Base-by-base conservation (phyloP, 1,140 invertebrate genomes). In the Lasaia peninsularis region DNA sequence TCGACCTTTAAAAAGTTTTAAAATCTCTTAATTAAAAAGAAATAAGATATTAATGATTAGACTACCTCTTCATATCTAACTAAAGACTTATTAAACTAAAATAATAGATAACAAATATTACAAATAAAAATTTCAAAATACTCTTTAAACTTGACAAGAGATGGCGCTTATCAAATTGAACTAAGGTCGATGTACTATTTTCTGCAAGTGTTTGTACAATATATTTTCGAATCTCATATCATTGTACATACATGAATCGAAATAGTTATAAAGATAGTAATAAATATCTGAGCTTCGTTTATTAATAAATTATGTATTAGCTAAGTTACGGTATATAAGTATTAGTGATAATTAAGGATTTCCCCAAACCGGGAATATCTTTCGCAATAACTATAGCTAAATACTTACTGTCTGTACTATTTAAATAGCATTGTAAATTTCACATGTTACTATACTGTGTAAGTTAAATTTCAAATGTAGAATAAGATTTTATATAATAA, bases 401-500 rank as follows among this genome's bases (percentile, higher is more conserved):
- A 78, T 87, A 84, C 81, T 81, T 82, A 85, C 72, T 85, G 75
- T 82, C 79, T 86, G 71, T 84, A 87, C 75, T 88, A 80, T 80
- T 79, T 69, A 63, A 76, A 78, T 88, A 80, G 82, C 67, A 80
- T 74, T 88, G 82, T 86, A 86, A 76, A 86, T 88, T 86, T 80
- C 80, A 86, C 78, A 87, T 85, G 85, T 88, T 86, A 86, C 75
- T 88, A 78, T 78, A 80, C 63, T 80, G 60, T 78, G 61, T 87
- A 85, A 85, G 82, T 82, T 85, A 79, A 79, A 80, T 72, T 85
- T 85, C 80, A 81, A 73, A 81, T 71, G 80, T 86, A 86, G 78
- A 62, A 70, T 85, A 86, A 86, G 82, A 83, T 86, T 88, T 88
- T 88, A 86, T 88, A 88, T 88, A 88, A 86, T 88, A 88, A 88